These are phyloP conservation scores for Hydrophis major DNA, from an alignment of 2,797 vertebrate species.

Conservation along the genomic window DNA sequence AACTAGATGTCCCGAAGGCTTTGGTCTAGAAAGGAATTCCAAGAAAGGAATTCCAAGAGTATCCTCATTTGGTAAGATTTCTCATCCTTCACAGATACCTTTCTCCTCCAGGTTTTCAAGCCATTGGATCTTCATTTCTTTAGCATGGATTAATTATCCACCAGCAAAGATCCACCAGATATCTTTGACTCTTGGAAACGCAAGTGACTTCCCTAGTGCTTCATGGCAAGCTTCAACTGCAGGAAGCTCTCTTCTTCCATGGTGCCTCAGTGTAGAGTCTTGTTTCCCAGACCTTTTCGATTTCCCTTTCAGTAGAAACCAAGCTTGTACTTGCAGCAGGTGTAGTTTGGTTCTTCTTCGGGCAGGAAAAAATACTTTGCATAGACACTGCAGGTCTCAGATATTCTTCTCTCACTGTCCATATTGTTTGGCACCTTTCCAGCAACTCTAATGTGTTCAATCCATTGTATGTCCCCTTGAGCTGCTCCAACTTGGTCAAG, in stretches of 20 bases:
- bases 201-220: too few relatives aligned
- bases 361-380: neutral
- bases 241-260: neutral
- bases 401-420: neutral
- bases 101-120: neutral
- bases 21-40: neutral
- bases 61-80: neutral
- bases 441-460: neutral
- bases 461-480: neutral
- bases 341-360: neutral
- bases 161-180: too few relatives aligned
- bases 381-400: neutral
- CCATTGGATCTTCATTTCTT: neutral
- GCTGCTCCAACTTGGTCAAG: neutral
- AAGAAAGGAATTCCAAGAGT: neutral
- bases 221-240: neutral
- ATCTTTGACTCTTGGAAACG: too few relatives aligned
- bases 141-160: too few relatives aligned
- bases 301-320: neutral
- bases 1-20: neutral
- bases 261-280: neutral
- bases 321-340: neutral
- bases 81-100: neutral
- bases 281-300: neutral
- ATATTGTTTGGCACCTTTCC: neutral